Conservation (phyloP, 2,797 vertebrate species). For the Tragopan temminckii region DNA sequence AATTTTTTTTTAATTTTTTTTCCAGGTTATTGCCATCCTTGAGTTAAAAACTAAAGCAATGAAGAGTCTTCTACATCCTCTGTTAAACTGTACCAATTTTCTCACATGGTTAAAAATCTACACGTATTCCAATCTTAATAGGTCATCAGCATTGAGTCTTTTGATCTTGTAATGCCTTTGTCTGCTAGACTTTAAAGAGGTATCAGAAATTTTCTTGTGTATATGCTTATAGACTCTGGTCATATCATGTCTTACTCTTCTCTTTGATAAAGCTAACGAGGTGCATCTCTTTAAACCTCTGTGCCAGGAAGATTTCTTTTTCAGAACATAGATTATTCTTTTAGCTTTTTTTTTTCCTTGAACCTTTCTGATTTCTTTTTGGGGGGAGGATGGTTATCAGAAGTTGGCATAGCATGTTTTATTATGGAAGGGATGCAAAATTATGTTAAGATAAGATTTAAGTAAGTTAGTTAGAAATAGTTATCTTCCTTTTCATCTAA, state of each 20-base stretch:
- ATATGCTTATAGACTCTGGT: neutral
- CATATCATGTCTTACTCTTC: neutral
- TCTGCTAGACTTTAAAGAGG: neutral
- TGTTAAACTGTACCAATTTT: neutral
- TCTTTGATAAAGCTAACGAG: neutral
- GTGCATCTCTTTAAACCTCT: neutral
- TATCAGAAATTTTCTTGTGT: neutral
- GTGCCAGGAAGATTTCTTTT: neutral
- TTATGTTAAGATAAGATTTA: neutral
- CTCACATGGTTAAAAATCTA: neutral
- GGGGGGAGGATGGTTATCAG: neutral
- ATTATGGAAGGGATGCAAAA: neutral
- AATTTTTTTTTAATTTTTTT: neutral
- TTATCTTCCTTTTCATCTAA: neutral
- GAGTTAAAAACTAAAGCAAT: neutral
- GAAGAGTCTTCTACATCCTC: neutral
- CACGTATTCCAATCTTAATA: neutral
- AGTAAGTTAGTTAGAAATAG: neutral
- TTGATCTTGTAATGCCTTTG: neutral
- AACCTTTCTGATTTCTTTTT: neutral
- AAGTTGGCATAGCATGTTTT: neutral
- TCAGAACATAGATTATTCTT: neutral
- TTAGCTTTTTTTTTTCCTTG: neutral
- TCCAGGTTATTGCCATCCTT: neutral
- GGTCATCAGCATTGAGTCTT: neutral